These are phyloP conservation scores for Psophia crepitans DNA, from an alignment of 2,113 vertebrate species.

Conservation along the genomic window DNA sequence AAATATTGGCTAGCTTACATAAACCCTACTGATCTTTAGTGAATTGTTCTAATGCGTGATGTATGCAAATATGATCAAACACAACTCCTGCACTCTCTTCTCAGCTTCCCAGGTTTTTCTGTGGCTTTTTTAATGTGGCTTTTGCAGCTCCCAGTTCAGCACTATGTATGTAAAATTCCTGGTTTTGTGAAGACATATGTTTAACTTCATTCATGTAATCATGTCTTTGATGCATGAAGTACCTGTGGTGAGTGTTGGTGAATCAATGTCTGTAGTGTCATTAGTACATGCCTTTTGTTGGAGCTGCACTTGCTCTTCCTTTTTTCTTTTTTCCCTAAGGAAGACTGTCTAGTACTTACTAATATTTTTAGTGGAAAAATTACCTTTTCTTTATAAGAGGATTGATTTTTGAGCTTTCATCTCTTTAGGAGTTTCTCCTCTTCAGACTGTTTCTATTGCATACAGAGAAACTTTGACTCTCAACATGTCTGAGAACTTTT, in stretches of 20 bases:
- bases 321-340: not conserved
- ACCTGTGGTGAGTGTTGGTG: not conserved
- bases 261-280: not conserved
- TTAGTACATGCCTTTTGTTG: not conserved
- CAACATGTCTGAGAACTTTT: not conserved
- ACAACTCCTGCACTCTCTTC: not conserved
- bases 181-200: fast-evolving
- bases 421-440: not conserved
- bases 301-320: not conserved
- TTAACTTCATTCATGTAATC: not conserved
- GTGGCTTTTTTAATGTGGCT: not conserved
- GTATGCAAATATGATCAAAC: too few relatives aligned
- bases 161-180: not conserved
- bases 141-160: not conserved
- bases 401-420: not conserved
- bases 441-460: not conserved
- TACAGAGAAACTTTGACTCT: not conserved
- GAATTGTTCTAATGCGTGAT: not conserved
- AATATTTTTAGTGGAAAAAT: not conserved
- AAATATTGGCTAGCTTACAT: not conserved
- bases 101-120: not conserved
- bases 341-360: not conserved
- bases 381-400: not conserved
- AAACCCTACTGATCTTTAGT: not conserved
- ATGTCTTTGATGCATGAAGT: not conserved